Percentiles rank a stretch among this genome's conserved stretches.
Conservation (phyloP, 2,797 vertebrate species). For the Anabas testudineus region DNA sequence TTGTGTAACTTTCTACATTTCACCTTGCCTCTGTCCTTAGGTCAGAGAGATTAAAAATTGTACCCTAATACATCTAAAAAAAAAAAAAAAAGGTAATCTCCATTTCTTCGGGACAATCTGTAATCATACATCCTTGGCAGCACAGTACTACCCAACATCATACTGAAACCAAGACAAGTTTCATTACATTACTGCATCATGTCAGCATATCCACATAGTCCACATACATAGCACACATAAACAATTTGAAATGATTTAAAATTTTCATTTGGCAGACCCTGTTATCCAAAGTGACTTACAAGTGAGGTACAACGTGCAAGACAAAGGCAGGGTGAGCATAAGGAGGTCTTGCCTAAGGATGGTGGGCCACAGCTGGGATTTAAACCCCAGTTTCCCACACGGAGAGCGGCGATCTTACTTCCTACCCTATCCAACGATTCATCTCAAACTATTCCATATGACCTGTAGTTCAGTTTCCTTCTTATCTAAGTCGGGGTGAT, state of each 20-base stretch:
- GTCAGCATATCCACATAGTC: too few relatives aligned
- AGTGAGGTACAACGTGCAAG: too few relatives aligned
- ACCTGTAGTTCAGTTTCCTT: conserved; percentile 29
- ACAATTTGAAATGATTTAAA: too few relatives aligned
- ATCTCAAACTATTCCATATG: conserved; percentile 35
- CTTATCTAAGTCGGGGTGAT: conserved; percentile 48
- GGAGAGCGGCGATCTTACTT: too few relatives aligned
- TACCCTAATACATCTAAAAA: conserved; percentile 3
- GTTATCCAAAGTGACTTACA: too few relatives aligned
- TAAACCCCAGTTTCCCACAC: too few relatives aligned
- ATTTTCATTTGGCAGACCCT: too few relatives aligned
- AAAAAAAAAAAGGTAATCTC: conserved; percentile 19
- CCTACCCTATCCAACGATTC: conserved; percentile 33
- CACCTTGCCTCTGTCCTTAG: conserved; percentile 54
- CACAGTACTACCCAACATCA: not conserved
- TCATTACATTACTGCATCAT: conserved; percentile 10
- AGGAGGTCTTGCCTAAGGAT: too few relatives aligned
- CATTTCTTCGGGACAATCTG: not conserved
- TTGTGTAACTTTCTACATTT: conserved; percentile 51
- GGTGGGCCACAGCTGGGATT: too few relatives aligned
- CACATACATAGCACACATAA: too few relatives aligned
- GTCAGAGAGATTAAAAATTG: conserved; percentile 46
- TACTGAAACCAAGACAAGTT: conserved; percentile 8
- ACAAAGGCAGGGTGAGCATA: too few relatives aligned
- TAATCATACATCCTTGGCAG: not conserved